phyloP scores from a whole-genome alignment of 2,797 vertebrate species.

The Perdix hodgsoniae region DNA sequence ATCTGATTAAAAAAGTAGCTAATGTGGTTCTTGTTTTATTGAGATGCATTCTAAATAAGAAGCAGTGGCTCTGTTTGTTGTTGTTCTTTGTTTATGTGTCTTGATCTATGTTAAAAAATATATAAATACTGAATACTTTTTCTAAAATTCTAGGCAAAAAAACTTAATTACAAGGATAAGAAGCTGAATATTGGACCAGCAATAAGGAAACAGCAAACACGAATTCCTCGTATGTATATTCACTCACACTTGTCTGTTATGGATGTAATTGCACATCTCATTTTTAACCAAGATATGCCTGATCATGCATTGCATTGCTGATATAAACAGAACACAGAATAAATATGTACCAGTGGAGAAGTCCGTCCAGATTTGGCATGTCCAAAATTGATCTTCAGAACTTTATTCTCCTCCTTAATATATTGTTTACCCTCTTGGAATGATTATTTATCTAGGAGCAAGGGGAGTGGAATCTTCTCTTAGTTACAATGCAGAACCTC shows the following conservation, averaged over 20 bases:
- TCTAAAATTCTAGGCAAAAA: constrained; percentile 78
- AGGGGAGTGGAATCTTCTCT: background rate
- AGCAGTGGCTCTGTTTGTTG: background rate
- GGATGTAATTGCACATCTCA: no score
- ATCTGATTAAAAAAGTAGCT: background rate
- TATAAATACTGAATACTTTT: background rate
- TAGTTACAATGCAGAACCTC: background rate
- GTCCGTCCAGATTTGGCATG: background rate
- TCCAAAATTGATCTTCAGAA: background rate
- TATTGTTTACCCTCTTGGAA: background rate
- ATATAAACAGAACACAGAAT: background rate
- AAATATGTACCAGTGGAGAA: background rate
- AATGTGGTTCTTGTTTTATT: background rate
- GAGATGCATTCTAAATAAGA: background rate
- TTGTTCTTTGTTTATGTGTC: background rate
- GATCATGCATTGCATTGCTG: background rate
- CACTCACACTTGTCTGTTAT: background rate
- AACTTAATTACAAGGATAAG: constrained; percentile 85
- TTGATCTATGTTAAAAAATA: background rate
- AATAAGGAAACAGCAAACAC: constrained; percentile 83
- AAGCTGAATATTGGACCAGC: constrained; percentile 88
- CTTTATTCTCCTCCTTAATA: background rate
- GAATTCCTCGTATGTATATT: constrained; percentile 82
- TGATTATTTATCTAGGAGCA: background rate
- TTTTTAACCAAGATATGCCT: background rate